phyloP scores from a whole-genome alignment of 2,113 vertebrate genomes.

The Spea bombifrons region DNA sequence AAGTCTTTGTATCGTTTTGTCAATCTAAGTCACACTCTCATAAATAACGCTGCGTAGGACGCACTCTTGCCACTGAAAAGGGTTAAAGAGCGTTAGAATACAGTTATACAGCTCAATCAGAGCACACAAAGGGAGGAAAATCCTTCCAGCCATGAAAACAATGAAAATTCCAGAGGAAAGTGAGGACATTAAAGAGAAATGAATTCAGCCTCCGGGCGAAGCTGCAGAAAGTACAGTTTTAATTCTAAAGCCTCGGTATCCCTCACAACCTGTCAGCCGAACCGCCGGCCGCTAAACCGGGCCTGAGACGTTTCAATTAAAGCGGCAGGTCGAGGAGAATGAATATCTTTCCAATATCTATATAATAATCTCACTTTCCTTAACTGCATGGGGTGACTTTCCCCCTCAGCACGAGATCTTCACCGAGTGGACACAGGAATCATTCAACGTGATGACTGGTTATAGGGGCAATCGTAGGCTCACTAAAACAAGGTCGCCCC shows the following conservation, averaged over 20 bases:
- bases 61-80: not conserved
- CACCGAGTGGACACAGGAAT: not conserved
- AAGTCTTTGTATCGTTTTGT: too few species aligned
- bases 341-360: too few species aligned
- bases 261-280: conserved; percentile 43
- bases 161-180: conserved; percentile 29
- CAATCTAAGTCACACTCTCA: too few species aligned
- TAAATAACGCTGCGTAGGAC: too few species aligned
- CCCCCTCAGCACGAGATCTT: conserved; percentile 1
- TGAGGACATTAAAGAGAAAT: conserved; percentile 48
- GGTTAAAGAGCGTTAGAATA: not conserved
- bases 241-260: conserved; percentile 43
- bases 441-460: too few species aligned
- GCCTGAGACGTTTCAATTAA: conserved; percentile 49
- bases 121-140: conserved; percentile 47
- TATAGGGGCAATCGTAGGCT: too few species aligned
- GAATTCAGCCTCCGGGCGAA: conserved; percentile 47
- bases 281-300: conserved; percentile 50
- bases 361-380: not conserved
- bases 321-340: conserved; percentile 15
- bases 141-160: conserved; percentile 35
- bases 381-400: too few species aligned
- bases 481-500: too few species aligned
- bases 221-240: conserved; percentile 35
- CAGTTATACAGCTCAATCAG: conserved; percentile 2